Evolutionary conservation across 2,888 invertebrate genomes (phyloP).

Genomic region (Lydus trimaculatus): DNA sequence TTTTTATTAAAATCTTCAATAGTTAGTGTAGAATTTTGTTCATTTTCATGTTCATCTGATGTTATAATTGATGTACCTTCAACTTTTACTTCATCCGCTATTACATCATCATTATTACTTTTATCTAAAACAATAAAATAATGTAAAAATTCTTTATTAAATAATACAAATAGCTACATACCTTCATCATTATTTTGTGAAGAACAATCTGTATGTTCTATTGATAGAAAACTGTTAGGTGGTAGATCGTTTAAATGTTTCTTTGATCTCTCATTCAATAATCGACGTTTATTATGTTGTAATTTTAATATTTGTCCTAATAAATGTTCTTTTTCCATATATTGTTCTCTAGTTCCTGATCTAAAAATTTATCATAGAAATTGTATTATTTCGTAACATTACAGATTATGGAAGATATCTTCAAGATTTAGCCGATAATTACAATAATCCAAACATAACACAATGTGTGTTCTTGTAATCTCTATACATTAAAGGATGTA

Average conservation of each 20-base stretch:
- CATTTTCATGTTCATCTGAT: neutral
- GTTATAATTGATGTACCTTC: neutral
- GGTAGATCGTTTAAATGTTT: neutral
- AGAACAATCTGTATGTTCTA: neutral
- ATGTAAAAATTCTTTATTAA: neutral
- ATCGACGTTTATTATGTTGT: neutral
- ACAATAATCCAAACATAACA: too few species aligned
- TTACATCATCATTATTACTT: neutral
- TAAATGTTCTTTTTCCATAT: neutral
- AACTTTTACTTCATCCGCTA: neutral
- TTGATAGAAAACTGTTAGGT: neutral
- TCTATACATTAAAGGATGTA: too few species aligned
- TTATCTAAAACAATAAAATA: neutral
- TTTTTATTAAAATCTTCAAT: neutral
- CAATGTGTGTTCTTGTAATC: too few species aligned
- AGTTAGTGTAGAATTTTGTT: neutral
- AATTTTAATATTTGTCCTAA: neutral
- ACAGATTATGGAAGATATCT: neutral
- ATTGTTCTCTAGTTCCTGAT: slow-evolving; percentile 1
- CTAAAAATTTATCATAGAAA: neutral
- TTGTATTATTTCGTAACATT: neutral
- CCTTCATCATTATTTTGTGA: slow-evolving; percentile 7
- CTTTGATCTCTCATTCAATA: neutral
- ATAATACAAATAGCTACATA: neutral
- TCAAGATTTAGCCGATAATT: too few species aligned